Evolutionary conservation across 2,113 vertebrate genomes (phyloP).

Genomic region (Alligator mississippiensis): DNA sequence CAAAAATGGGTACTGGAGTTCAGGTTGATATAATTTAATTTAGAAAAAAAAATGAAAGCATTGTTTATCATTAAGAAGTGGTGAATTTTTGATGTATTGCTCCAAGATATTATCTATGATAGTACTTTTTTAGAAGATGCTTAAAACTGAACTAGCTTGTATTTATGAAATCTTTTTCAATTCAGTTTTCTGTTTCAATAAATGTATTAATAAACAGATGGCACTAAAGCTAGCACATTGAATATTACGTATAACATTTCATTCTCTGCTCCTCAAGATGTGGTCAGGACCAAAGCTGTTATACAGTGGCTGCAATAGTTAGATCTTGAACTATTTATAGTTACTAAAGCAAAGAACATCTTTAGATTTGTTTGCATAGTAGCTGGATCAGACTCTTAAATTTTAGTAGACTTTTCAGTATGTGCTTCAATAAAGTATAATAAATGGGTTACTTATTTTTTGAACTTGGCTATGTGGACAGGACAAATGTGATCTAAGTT

Average conservation of each 20-base stretch:
- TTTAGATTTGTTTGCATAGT: background rate
- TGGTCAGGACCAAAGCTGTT: background rate
- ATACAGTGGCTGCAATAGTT: background rate
- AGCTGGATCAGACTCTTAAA: background rate
- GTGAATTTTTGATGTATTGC: background rate
- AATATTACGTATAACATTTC: background rate
- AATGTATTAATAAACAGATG: background rate
- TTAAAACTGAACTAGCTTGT: too few species aligned
- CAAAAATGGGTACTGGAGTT: background rate
- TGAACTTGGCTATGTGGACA: background rate
- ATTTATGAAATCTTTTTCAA: background rate
- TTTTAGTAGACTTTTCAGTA: background rate
- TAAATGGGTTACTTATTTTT: background rate
- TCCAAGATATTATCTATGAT: background rate
- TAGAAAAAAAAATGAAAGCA: background rate
- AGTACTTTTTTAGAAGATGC: too few species aligned
- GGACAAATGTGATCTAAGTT: background rate
- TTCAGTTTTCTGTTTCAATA: background rate
- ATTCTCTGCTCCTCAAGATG: background rate
- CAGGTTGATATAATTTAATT: background rate
- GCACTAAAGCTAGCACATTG: background rate
- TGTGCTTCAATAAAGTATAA: background rate
- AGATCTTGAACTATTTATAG: background rate
- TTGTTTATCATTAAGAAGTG: background rate
- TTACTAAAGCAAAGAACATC: background rate